Base-by-base conservation (phyloP, 2,888 invertebrate genomes). In the Torymus auratus region DNA sequence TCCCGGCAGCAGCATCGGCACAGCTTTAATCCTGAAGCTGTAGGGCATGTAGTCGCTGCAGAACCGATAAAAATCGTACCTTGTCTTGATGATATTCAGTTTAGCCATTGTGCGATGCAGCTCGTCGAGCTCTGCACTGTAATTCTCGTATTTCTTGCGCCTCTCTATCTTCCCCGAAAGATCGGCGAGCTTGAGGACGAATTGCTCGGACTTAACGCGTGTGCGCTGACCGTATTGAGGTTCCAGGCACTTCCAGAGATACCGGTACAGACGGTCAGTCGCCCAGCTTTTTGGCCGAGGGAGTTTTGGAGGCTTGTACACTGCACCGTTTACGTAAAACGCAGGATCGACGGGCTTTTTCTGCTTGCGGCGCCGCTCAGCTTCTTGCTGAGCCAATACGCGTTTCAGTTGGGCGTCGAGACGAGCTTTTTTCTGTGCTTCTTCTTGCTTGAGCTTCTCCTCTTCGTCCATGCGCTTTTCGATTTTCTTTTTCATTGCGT, bases 1-100 rank as follows among this genome's bases (percentile, higher is more conserved):
- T 0, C 89, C 89, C 0, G 90, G 89, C 15, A 87, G 17, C 14
- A 85, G 10, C 83, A 90, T 90, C 0, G 90, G 90, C 4, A 86
- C 80, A 0, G 83, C 88, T 74, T 91, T 91, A 2, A 83, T 17
- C 4, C 88, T 86, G 75, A 91, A 87, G 0, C 86, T 84, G 20
- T 87, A 87, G 0, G 90, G 90, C 52, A 91, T 73, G 80, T 84
- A 91, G 0, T 90, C 86, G 2, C 83, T 79, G 50, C 88, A 89
- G 64, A 91, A 91, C 20, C 83, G 61, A 69, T 89, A 85, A 81
- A 91, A 91, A 55, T 91, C 90, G 7, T 84, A 79, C 10, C 86
- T 85, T 0, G 85, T 88, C 60, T 68, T 52, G 1, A 91, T 85
- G 20, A 90, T 87, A 2, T 78, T 80, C 1, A 88, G 80, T 3